phyloP scores from a whole-genome alignment of 2,888 invertebrate genomes.

The Halictus ligatus region DNA sequence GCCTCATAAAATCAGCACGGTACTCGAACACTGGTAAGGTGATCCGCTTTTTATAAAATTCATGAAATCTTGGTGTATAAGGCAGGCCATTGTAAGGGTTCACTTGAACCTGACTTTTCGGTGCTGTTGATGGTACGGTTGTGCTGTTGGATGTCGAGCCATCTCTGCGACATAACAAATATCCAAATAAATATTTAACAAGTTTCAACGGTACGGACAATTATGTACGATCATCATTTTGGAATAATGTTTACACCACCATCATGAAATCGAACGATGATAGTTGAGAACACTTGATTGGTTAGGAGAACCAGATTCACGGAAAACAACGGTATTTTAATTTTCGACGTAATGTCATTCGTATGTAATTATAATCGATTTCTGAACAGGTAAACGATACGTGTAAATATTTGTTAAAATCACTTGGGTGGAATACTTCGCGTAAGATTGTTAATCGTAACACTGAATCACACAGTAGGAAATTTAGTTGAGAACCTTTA shows the following conservation, averaged over 20 bases:
- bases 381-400: not conserved
- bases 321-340: slow-evolving; percentile 3
- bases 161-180: slow-evolving; percentile 68
- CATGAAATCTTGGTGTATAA: slow-evolving; percentile 95
- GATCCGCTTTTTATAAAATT: slow-evolving; percentile 94
- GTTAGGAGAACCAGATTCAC: not conserved
- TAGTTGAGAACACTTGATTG: slow-evolving; percentile 49
- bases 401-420: not conserved
- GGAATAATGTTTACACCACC: not conserved
- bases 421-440: not conserved
- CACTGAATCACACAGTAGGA: not conserved
- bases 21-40: slow-evolving; percentile 99
- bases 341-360: not conserved
- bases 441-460: not conserved
- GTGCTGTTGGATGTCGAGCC: slow-evolving; percentile 80
- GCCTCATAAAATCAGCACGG: slow-evolving; percentile 96
- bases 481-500: slow-evolving; percentile 68
- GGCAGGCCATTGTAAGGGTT: slow-evolving; percentile 94
- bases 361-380: not conserved
- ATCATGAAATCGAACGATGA: not conserved
- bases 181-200: not conserved
- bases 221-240: not conserved
- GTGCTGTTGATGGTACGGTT: slow-evolving; percentile 83
- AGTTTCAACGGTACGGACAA: not conserved
- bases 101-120: slow-evolving; percentile 84